Conservation (phyloP, 2,113 vertebrate genomes). For the Corythaeola cristata region DNA sequence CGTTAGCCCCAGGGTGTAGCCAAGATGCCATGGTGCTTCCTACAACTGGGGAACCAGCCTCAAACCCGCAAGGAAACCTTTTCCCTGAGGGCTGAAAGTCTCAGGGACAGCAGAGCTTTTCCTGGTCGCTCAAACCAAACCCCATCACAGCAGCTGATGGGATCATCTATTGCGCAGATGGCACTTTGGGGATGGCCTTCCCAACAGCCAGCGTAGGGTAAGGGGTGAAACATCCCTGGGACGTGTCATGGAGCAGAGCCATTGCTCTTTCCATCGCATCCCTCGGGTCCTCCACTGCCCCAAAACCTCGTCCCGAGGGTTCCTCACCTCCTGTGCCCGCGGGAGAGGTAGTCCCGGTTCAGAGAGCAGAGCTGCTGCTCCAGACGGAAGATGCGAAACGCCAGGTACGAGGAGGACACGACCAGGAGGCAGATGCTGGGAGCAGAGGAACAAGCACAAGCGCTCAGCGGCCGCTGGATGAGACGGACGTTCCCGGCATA, state of each 20-base stretch:
- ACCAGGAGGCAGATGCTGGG: constrained; percentile 86
- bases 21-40: background rate
- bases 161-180: rapidly evolving
- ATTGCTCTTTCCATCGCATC: background rate
- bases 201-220: background rate
- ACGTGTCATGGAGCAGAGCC: rapidly evolving
- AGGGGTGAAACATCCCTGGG: background rate
- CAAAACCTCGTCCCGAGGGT: background rate
- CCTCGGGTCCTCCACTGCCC: too few relatives aligned
- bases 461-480: rapidly evolving
- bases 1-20: background rate
- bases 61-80: background rate
- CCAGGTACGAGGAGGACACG: constrained; percentile 90
- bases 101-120: background rate
- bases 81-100: background rate
- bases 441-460: background rate
- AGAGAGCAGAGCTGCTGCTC: constrained; percentile 91
- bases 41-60: background rate
- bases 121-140: background rate
- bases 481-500: rapidly evolving
- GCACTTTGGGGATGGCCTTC: background rate
- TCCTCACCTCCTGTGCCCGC: constrained; percentile 71
- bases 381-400: constrained; percentile 90
- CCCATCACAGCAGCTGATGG: background rate
- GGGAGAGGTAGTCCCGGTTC: constrained; percentile 54